Base-by-base conservation (phyloP, 1,140 invertebrate genomes). In the Macrobrachium nipponense region DNA sequence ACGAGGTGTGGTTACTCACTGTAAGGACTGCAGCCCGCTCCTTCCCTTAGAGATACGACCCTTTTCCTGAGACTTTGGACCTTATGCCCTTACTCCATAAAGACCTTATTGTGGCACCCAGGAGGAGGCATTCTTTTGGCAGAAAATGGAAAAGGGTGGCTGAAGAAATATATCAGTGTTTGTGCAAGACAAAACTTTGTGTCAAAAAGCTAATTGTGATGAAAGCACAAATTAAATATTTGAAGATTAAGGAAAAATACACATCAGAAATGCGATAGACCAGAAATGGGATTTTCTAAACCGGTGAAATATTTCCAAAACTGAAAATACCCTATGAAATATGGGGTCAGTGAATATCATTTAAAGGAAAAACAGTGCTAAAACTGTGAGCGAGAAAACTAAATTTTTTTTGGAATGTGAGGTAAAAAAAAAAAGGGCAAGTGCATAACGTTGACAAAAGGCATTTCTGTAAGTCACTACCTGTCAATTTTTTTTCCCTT, bases 31-130 rank as follows among this genome's bases (percentile, higher is more conserved):
- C 76, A 86, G 73, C 77, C 83, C 51, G 51, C 51, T 51, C 68
- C 73, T 60, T 79, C 76, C 76, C 64, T 86, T 86, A 79, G 76
- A 86, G 68, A 86, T 68, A 68, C 18, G 61, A 86, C 77, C 83
- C 83, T 86, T 86, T 86, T 86, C 83, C 83, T 82, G 72, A 66
- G 72, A 80, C 83, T 86, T 79, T 86, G 77, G 83, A 86, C 83
- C 83, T 86, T 80, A 86, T 86, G 83, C 83, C 76, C 76, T 86
- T 86, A 80, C 83, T 86, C 83, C 83, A 86, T 61, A 86, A 80
- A 80, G 83, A 86, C 83, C 76, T 79, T 86, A 61, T 70, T 72
- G 76, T 86, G 83, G 83, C 83, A 86, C 66, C 73, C 76, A 78
- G 83, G 83, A 86, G 68, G 68, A 60, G 73, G 77, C 77, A 86